phyloP scores from a whole-genome alignment of 2,888 invertebrate species.

The Amiota minor region DNA sequence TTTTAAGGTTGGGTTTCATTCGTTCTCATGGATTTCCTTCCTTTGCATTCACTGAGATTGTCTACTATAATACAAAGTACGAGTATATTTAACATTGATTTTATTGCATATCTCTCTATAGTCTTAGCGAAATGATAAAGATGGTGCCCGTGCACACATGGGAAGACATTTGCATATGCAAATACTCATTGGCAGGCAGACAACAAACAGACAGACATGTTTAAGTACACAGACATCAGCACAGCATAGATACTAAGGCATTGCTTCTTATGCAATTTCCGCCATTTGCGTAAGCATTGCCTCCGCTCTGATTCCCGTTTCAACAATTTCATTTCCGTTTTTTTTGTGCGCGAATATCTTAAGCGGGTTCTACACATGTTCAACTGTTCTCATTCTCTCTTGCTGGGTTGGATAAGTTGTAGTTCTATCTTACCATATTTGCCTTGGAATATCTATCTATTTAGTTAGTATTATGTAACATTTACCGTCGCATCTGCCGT shows the following conservation, averaged over 20 bases:
- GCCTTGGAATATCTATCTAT: too few species aligned
- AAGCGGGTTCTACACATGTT: conserved; percentile 7
- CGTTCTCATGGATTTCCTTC: too few species aligned
- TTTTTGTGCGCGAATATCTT: background rate
- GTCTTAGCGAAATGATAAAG: background rate
- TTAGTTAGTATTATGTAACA: too few species aligned
- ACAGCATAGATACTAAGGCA: background rate
- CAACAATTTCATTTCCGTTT: conserved; percentile 36
- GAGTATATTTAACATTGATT: too few species aligned
- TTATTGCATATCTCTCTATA: too few species aligned
- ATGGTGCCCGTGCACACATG: conserved; percentile 1
- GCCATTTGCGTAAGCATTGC: conserved; percentile 10
- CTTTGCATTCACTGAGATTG: too few species aligned
- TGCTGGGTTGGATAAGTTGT: background rate
- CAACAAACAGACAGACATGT: conserved; percentile 1
- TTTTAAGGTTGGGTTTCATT: too few species aligned
- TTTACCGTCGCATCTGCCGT: too few species aligned
- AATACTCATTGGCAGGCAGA: conserved; percentile 14
- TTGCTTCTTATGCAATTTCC: background rate
- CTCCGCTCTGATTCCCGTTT: background rate
- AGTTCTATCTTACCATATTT: too few species aligned
- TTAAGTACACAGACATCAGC: background rate
- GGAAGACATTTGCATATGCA: conserved; percentile 30
- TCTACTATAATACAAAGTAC: too few species aligned
- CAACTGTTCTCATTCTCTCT: background rate